Evolutionary conservation across 2,888 invertebrate species (phyloP), one percentile per base, ranked within the genome.

Genomic region (Phrixothrix hirtus): DNA sequence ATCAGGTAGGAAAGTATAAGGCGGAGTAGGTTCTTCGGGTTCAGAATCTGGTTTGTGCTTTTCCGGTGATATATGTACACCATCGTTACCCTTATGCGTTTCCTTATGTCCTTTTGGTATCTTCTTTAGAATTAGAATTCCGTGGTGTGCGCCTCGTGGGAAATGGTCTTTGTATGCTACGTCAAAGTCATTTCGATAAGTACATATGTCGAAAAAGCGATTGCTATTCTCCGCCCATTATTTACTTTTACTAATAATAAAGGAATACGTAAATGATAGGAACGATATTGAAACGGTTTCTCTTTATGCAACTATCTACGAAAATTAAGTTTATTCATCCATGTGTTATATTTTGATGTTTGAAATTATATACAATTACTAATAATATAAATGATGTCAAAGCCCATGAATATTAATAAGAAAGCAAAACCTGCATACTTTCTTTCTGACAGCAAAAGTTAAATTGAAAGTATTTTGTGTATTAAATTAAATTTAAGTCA

Each of bases 111-210:
- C 42, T 43, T 52, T 48, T 16, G 45, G 71, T 17, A 74, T 70
- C 65, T 72, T 76, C 70, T 73, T 72, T 56, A 76, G 59, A 21
- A 76, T 69, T 35, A 76, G 61, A 31, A 75, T 63, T 44, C 75
- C 76, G 16, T 68, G 66, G 25, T 69, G 70, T 29, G 53, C 53
- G 59, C 63, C 69, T 46, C 59, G 60, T 35, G 62, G 60, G 54
- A 55, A 59, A 48, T 63, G 61, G 60, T 65, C 67, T 65, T 65
- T 55, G 65, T 64, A 62, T 49, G 59, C 55, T 64, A 56, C 61
- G 62, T 60, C 55, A 66, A 63, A 67, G 61, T 61, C 60, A 63
- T 56, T 62, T 60, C 60, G 58, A 36, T 54, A 46, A 45, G 17
- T 45, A 35, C 25, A 16, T 10, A 30, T 14, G 37, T 21, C 10